Evolutionary conservation across 2,888 invertebrate species (phyloP), one percentile per base, ranked within the genome.

Genomic region (Chesias legatella): DNA sequence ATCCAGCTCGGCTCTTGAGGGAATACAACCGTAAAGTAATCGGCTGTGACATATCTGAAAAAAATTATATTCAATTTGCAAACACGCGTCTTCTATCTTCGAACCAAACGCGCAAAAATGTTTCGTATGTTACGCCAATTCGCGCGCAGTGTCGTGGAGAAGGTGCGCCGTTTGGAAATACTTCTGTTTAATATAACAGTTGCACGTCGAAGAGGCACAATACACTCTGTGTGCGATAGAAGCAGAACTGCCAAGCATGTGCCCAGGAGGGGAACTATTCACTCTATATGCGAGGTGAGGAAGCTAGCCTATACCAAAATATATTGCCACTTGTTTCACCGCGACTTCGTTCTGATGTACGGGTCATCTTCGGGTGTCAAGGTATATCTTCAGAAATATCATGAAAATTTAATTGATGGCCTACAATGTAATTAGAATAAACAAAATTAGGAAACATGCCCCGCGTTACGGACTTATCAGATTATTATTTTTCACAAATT

Each of bases 281-380:
- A 84, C 51, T 80, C 81, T 7, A 62, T 84, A 42, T 67, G 70
- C 20, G 81, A 81, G 84, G 86, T 86, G 68, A 80, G 81, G 28
- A 13, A 33, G 10, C 22, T 17, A 9, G 30, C 29, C 26, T 24
- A 27, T 28, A 40, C 33, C 21, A 29, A 2, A 31, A 22, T 33
- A 33, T 33, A 24, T 17, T 17, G 5, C 13, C 5, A 17, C 5
- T 17, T 17, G 2, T 17, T 17, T 5, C 5, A 17, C 3, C 5
- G 13, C 13, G 13, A 17, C n/a, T n/a, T n/a, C n/a, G n/a, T n/a
- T n/a, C n/a, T n/a, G n/a, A n/a, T n/a, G n/a, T n/a, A 17, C 2
- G 13, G 2, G 5, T 3, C 13, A 17, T 17, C 13, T 5, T 17
- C 13, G 13, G 13, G 5, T n/a, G n/a, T n/a, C n/a, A n/a, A n/a